Conservation (phyloP, 1,140 invertebrate species). For the Pectinophora gossypiella region DNA sequence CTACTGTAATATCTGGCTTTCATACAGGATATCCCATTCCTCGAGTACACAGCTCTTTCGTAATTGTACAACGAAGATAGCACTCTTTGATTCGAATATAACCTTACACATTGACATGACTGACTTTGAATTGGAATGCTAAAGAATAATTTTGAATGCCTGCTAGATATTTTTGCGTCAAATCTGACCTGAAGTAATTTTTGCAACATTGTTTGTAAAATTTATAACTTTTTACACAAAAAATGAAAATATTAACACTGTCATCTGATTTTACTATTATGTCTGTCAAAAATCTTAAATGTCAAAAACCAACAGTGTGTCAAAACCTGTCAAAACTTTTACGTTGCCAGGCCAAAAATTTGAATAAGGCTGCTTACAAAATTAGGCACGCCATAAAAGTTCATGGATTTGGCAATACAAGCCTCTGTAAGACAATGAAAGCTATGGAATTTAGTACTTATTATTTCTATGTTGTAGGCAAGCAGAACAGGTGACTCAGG, state of each 20-base stretch:
- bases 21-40: conserved; percentile 28
- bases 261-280: conserved; percentile 9
- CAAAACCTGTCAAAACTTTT: no score
- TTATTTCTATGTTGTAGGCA: no score
- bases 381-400: no score
- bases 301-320: no score
- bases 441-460: no score
- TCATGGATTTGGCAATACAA: no score
- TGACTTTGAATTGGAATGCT: not conserved
- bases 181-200: conserved; percentile 47
- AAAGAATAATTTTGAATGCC: conserved; percentile 22
- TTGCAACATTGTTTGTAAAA: conserved; percentile 52
- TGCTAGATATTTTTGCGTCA: conserved; percentile 47
- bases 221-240: conserved; percentile 18
- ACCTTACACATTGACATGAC: not conserved
- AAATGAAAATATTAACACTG: conserved; percentile 1
- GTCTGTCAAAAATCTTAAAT: no score
- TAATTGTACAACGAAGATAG: not conserved
- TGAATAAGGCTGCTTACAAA: no score
- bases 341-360: no score
- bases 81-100: not conserved
- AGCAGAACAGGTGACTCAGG: no score
- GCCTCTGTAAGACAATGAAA: no score
- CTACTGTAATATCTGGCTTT: conserved; percentile 48
- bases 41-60: not conserved